Percentiles rank a stretch among this genome's conserved stretches.
Evolutionary conservation across 2,113 vertebrate species (phyloP).

Genomic region (Seriola quinqueradiata): DNA sequence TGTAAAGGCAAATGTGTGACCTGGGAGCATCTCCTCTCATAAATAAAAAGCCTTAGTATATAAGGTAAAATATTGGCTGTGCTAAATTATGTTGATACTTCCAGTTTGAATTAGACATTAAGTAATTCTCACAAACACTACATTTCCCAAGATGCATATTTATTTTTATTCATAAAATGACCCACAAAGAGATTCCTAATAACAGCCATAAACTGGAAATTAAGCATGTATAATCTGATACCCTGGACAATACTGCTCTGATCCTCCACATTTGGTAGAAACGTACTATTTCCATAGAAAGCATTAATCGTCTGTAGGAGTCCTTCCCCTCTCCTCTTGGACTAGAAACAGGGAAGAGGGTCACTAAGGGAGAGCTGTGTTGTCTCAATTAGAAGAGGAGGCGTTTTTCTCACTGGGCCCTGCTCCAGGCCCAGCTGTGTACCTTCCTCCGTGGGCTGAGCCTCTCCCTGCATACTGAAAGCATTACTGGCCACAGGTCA

Average conservation of each 20-base stretch:
- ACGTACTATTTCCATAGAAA: constrained; percentile 9
- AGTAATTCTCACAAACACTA: not conserved
- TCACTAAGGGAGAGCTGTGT: constrained; percentile 74
- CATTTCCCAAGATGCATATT: not conserved
- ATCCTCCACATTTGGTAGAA: constrained; percentile 2
- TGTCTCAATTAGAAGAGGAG: constrained; percentile 75
- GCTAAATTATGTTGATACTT: not conserved
- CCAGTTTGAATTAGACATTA: not conserved
- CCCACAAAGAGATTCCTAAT: not conserved
- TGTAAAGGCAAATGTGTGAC: not conserved
- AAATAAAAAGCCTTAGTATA: not conserved
- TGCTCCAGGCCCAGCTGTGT: constrained; percentile 78
- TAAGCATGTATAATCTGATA: not conserved
- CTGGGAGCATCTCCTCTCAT: not conserved
- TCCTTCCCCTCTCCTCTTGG: constrained; percentile 37
- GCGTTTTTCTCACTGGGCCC: constrained; percentile 72
- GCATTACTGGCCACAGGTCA: constrained; percentile 80
- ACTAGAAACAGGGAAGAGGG: constrained; percentile 49
- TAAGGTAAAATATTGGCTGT: constrained; percentile 13
- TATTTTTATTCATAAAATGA: not conserved
- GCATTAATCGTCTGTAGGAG: constrained; percentile 30
- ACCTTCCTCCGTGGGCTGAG: constrained; percentile 71
- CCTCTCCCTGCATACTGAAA: constrained; percentile 80
- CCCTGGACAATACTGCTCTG: not conserved
- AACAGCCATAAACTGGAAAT: not conserved